Evolutionary conservation across 2,113 vertebrate species (phyloP).

Genomic region (Ploceus nigricollis): DNA sequence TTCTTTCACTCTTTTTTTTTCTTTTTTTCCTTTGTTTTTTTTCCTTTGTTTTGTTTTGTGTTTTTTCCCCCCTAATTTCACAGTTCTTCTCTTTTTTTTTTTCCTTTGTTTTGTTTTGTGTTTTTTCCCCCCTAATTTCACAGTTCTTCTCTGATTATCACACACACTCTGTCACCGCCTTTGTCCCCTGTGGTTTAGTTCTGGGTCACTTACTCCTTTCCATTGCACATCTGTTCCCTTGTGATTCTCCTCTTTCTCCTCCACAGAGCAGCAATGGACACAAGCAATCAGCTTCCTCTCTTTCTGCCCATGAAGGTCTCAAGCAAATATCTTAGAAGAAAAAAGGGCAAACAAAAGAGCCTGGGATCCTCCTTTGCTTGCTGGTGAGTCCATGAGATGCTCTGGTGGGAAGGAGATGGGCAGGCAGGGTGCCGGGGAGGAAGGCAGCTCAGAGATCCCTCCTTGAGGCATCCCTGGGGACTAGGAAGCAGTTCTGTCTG

Average conservation of each 20-base stretch:
- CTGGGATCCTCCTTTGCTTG: neutral
- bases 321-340: neutral
- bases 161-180: neutral
- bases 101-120: no score
- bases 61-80: neutral
- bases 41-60: no score
- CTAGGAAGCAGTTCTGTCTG: neutral
- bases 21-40: no score
- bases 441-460: neutral
- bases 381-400: neutral
- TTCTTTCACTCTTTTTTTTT: neutral
- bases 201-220: neutral
- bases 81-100: neutral
- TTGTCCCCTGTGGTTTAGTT: neutral
- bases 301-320: neutral
- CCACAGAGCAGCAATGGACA: neutral
- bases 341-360: neutral
- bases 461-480: neutral
- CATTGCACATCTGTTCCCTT: neutral
- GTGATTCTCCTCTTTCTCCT: neutral
- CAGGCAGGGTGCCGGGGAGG: fast-evolving
- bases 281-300: neutral
- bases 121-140: neutral
- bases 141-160: neutral
- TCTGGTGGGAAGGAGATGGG: neutral